Evolutionary conservation across 2,113 vertebrate species (phyloP), one percentile per base, ranked within the genome.

Genomic region (Grammomys surdaster): DNA sequence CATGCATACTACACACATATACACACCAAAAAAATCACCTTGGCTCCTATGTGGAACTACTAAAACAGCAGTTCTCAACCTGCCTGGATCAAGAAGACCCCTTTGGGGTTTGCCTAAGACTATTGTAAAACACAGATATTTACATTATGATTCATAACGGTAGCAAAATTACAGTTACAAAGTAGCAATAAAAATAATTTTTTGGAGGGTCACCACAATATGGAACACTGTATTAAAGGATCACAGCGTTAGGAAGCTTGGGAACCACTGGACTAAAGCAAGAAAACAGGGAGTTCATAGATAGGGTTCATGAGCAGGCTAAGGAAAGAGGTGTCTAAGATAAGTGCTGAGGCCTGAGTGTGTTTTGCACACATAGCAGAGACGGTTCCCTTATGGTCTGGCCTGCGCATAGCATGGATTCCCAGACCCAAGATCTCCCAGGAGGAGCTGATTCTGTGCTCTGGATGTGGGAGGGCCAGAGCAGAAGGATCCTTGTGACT

Each of bases 381-480:
- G 78, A 89, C 72, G 54, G 65, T 58, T 85, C 93, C 13, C 54
- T 72, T 88, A 93, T 3, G 72, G 33, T 20, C 60, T 86, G 60
- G 28, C 28, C 84, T 86, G 16, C 46, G 5, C 26, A 7, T 58
- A 58, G 77, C 12, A 31, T 46, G 14, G 58, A 3, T 93, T 91
- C 26, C 65, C 28, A 70, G 72, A n/a, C 40, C 65, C 48, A 20
- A 33, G 70, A 51, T 86, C 88, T 95, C 89, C 81, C 56, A 88
- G 78, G 54, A 92, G 70, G 48, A 93, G 31, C 51, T 77, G 82
- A 80, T 73, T 91, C 26, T 91, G 82, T 91, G 69, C 40, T 77
- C 24, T 43, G 60, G 13, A 43, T 85, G 43, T 46, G 26, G 8
- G 14, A 75, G 73, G 56, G 58, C 26, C 60, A 48, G 60, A 86